Percentiles rank a stretch among this genome's conserved stretches.
Conservation (phyloP, 2,797 vertebrate species). For the Macropodus opercularis region DNA sequence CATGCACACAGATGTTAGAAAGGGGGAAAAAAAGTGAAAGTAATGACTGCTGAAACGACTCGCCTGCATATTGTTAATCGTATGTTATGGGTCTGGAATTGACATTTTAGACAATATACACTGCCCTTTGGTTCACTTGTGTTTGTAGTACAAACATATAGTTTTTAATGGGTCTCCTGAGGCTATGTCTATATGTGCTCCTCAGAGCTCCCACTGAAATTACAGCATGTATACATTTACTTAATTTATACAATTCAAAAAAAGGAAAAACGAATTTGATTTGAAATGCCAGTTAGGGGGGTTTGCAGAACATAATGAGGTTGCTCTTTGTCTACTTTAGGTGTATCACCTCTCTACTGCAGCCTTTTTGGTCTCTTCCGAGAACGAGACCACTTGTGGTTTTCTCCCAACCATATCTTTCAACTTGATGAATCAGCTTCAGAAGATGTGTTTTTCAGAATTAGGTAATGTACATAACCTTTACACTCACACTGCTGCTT, state of each 20-base stretch:
- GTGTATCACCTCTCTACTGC: constrained; percentile 89
- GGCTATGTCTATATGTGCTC: neutral
- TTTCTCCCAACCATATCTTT: constrained; percentile 92
- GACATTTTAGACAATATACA: constrained; percentile 61
- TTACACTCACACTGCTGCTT: neutral
- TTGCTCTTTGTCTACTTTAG: constrained; percentile 68
- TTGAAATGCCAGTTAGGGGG: neutral
- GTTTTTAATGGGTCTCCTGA: constrained; percentile 5
- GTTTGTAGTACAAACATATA: constrained; percentile 51
- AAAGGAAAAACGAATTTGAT: neutral
- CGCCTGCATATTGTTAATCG: constrained; percentile 49
- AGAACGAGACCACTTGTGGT: constrained; percentile 88
- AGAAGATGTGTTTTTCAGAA: constrained; percentile 85
- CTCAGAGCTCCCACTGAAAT: neutral
- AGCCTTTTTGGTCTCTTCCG: constrained; percentile 90
- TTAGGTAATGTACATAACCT: constrained; percentile 76
- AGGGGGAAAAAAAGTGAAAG: neutral
- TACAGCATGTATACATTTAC: neutral
- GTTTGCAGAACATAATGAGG: neutral
- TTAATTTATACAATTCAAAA: neutral
- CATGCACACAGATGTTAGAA: constrained; percentile 30
- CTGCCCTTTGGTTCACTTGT: constrained; percentile 46
- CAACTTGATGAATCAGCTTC: constrained; percentile 85
- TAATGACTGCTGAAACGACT: constrained; percentile 13
- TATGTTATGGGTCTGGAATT: constrained; percentile 57